Base-by-base conservation (phyloP, 2,888 invertebrate species). In the Eupsilia transversa region DNA sequence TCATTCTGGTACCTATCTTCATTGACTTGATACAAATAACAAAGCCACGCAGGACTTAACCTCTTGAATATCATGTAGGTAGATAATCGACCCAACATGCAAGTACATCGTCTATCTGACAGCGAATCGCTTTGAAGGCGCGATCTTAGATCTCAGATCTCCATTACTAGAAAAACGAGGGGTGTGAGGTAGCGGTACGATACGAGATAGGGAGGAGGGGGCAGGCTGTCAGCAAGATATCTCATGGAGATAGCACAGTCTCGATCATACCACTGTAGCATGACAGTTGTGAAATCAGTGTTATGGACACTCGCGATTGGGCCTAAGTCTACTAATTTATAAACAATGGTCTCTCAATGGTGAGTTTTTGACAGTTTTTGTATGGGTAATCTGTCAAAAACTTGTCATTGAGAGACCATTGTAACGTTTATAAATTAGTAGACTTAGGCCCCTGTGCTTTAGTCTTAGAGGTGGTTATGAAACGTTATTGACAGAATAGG, bases 71-170 rank as follows among this genome's bases (percentile, higher is more conserved):
- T 27, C 46, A 14, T 27, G 30, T 20, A 59, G 38, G 35, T 17
- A 60, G 43, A 54, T 54, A n/a, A 71, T 43, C 43, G 20, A 14
- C 23, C 30, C 23, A 5, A 23, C 14, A 9, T 33, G n/a, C 56
- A 41, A 57, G 66, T 49, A 64, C n/a, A 20, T 65, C 33, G 33
- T 33, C 65, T 60, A 69, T 78, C 72, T 54, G 74, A 14, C 77
- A 54, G 33, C 65, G 75, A 73, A 85, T 77, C 79, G 57, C 77
- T 64, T 78, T 79, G 71, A 79, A 77, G 65, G 68, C 70, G 67
- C 72, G 81, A 86, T 83, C n/a, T n/a, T n/a, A n/a, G n/a, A n/a
- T n/a, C n/a, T n/a, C 76, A 57, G 27, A 81, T 81, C 79, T 77
- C 77, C 72, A 80, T 77, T 57, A 79, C 70, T 72, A 57, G 77